Evolutionary conservation across 23 tunicate genomes (phyloP).

Genomic region (Ciona savignyi): DNA sequence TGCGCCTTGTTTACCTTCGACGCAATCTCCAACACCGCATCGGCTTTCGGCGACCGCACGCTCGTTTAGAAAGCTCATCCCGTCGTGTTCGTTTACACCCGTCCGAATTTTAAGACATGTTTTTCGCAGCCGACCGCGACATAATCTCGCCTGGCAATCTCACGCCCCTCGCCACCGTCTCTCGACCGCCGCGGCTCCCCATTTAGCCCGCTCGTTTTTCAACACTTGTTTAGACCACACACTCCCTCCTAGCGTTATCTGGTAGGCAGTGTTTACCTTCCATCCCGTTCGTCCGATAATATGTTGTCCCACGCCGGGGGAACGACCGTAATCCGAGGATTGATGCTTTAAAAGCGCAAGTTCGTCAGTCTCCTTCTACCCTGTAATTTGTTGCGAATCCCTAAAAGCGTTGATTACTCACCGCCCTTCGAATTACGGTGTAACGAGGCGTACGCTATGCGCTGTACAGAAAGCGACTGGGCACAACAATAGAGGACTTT

Average conservation of each 20-base stretch:
- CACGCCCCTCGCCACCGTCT: background rate
- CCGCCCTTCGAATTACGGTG: background rate
- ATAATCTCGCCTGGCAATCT: background rate
- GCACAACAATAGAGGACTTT: background rate
- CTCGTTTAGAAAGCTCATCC: background rate
- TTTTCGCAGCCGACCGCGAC: background rate
- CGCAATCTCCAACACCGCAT: background rate
- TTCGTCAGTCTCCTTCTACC: background rate
- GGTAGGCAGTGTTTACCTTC: background rate
- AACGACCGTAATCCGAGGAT: background rate
- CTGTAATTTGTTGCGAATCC: background rate
- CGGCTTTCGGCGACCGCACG: background rate
- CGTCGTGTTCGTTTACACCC: background rate
- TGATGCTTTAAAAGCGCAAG: background rate
- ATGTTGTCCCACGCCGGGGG: constrained; percentile 1
- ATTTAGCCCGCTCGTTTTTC: background rate
- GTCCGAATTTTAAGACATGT: background rate
- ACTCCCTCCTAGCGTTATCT: background rate
- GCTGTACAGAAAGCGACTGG: background rate
- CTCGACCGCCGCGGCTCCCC: background rate
- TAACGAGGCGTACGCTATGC: background rate
- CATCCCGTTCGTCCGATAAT: background rate
- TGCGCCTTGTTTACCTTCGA: background rate
- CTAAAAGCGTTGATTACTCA: background rate
- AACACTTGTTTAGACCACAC: background rate